Percentiles rank a stretch among this genome's conserved stretches.
These are phyloP conservation scores for Dendrolimus pini DNA, from an alignment of 2,888 invertebrate species.

Conservation along the genomic window DNA sequence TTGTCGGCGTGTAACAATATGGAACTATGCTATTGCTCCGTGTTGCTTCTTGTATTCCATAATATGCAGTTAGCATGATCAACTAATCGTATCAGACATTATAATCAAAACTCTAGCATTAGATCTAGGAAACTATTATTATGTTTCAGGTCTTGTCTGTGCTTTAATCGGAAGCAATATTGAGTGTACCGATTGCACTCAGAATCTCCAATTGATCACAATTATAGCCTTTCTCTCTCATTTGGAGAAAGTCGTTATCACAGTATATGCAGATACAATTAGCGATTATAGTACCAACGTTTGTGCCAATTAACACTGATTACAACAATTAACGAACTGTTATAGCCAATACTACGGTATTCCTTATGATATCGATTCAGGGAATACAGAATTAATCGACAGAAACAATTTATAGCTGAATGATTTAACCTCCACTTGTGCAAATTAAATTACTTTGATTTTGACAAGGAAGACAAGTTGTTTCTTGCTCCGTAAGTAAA, in stretches of 20 bases:
- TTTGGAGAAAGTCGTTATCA: constrained; percentile 50
- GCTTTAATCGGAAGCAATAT: constrained; percentile 41
- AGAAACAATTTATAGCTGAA: no score
- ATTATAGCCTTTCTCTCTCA: constrained; percentile 27
- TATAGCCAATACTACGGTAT: background rate
- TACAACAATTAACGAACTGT: background rate
- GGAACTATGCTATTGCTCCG: no score
- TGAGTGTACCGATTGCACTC: constrained; percentile 54
- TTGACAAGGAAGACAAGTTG: no score
- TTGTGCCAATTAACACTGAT: background rate
- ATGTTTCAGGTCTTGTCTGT: background rate
- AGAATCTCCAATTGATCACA: constrained; percentile 53
- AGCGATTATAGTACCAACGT: background rate
- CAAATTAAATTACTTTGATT: no score
- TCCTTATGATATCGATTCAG: background rate
- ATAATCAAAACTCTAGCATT: no score
- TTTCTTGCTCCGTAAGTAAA: no score
- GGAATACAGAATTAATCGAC: background rate
- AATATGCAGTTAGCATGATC: no score
- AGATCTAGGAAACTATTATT: no score
- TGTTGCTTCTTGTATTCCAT: no score
- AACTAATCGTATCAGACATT: no score
- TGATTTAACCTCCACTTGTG: no score
- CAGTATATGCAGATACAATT: background rate
- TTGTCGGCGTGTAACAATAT: no score